These are phyloP conservation scores for Taphrorychus bicolor DNA, from an alignment of 2,888 invertebrate species.

Conservation along the genomic window DNA sequence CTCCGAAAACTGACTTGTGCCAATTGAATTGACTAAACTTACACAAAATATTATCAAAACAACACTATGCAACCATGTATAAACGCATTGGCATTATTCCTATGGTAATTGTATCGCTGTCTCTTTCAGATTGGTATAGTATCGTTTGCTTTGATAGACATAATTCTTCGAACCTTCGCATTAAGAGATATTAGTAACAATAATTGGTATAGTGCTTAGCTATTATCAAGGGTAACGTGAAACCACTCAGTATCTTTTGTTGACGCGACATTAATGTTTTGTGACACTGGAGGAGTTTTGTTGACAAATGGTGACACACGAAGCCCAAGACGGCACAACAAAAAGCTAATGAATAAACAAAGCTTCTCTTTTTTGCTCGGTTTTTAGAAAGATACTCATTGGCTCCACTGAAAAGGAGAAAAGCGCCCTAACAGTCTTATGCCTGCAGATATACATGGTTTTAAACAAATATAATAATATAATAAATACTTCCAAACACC, in stretches of 20 bases:
- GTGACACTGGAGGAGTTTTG: no score
- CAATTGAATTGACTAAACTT: conserved; percentile 60
- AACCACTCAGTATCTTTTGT: conserved; percentile 21
- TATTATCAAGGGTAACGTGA: conserved; percentile 17
- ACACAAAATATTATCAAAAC: conserved; percentile 60
- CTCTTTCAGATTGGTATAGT: conserved; percentile 17
- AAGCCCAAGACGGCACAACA: no score
- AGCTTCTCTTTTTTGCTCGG: conserved; percentile 35
- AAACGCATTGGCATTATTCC: conserved; percentile 51
- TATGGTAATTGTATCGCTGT: conserved; percentile 26
- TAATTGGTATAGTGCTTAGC: conserved; percentile 17
- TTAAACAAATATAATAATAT: conserved; percentile 44
- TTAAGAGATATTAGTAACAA: conserved; percentile 29
- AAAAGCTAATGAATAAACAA: conserved; percentile 18
- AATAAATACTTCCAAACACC: conserved; percentile 53
- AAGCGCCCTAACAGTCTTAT: conserved; percentile 49
- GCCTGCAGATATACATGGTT: conserved; percentile 59
- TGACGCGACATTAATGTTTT: not conserved
- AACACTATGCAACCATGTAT: conserved; percentile 60
- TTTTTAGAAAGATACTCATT: conserved; percentile 26
- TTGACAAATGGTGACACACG: no score
- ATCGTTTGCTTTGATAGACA: conserved; percentile 11
- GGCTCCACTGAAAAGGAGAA: conserved; percentile 35
- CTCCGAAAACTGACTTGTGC: conserved; percentile 56
- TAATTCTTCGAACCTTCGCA: not conserved